Base-by-base conservation (phyloP, 2,888 invertebrate species). In the Apomyelois bistriatella region DNA sequence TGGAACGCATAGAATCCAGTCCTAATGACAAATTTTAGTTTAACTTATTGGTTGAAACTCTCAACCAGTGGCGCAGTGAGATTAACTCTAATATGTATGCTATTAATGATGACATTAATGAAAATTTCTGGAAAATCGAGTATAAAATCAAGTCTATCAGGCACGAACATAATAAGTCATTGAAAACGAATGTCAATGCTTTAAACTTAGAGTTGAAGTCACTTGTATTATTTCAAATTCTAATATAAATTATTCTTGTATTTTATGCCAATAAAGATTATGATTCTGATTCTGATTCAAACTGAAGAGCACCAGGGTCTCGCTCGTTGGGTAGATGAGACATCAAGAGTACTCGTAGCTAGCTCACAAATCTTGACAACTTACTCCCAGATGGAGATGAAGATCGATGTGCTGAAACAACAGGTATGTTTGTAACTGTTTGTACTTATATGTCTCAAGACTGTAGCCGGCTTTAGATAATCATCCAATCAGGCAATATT, bases 381-480 rank as follows among this genome's bases (percentile, higher is more conserved):
- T 22, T 8, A 12, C 10, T 42, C 42, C 9, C 22, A 42, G 7
- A 10, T 42, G 8, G 42, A 42, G 42, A 10, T 12, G 2, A 42
- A 42, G 12, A 42, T 42, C 4, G 42, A 42, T 4, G 42, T 17
- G 1, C 10, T 54, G 43, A 50, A 54, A 12, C 54, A 54, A 9
- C 54, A 54, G n/a, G 54, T 50, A 9, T n/a, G n/a, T n/a, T n/a
- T n/a, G n/a, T n/a, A n/a, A n/a, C n/a, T n/a, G n/a, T n/a, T n/a
- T n/a, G n/a, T n/a, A n/a, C n/a, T n/a, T n/a, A n/a, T n/a, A n/a
- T n/a, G n/a, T n/a, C n/a, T n/a, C n/a, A n/a, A n/a, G n/a, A n/a
- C n/a, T n/a, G n/a, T n/a, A n/a, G n/a, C n/a, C n/a, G n/a, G 22
- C 22, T 22, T 22, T 22, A 22, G 22, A 22, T 22, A 22, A 22